These are phyloP conservation scores for Kryphioiulus occultus DNA, from an alignment of 2,888 invertebrate species.

Conservation along the genomic window DNA sequence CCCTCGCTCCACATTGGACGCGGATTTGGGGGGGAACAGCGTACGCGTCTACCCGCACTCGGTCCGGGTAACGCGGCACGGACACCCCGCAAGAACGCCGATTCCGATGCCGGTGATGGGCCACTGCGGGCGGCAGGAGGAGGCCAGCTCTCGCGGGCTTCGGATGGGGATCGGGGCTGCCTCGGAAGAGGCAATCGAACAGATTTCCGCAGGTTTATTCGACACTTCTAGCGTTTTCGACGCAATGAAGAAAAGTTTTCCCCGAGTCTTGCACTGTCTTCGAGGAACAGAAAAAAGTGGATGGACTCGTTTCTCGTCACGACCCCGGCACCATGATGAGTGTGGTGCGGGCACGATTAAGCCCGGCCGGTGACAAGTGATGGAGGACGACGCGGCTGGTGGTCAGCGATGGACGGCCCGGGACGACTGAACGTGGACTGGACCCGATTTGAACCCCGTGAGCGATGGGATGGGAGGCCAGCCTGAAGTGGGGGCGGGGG, in stretches of 20 bases:
- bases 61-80: neutral
- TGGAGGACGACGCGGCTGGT: neutral
- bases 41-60: neutral
- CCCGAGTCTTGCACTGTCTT: too few relatives aligned
- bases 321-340: neutral
- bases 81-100: too few relatives aligned
- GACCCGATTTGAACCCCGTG: too few relatives aligned
- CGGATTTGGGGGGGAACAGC: neutral
- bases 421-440: too few relatives aligned
- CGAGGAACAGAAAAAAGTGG: neutral
- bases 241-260: too few relatives aligned
- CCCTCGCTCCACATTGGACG: neutral
- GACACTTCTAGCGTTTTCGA: too few relatives aligned
- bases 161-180: too few relatives aligned
- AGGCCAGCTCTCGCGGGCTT: neutral
- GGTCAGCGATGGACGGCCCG: neutral
- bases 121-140: neutral
- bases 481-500: neutral
- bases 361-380: neutral
- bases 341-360: neutral
- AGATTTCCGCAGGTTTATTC: too few relatives aligned
- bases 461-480: neutral
- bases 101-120: too few relatives aligned
- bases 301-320: slow-evolving; percentile 1
- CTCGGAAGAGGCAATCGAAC: too few relatives aligned